Evolutionary conservation across 2,888 invertebrate genomes (phyloP).

Genomic region (Drosophila paramelanica): DNA sequence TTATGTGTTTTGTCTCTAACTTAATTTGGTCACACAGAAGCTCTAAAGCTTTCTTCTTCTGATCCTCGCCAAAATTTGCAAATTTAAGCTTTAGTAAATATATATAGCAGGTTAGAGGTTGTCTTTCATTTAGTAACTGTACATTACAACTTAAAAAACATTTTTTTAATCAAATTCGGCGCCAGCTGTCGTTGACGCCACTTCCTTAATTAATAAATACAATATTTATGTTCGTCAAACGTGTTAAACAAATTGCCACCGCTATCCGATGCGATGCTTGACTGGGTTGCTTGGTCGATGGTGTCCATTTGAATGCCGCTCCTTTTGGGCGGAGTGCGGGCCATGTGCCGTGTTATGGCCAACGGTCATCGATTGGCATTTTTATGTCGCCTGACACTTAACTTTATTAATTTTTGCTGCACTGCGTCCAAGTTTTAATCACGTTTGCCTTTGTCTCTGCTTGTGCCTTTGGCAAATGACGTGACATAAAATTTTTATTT

Average conservation of each 20-base stretch:
- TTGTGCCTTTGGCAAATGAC: conserved; percentile 29
- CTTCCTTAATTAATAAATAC: conserved; percentile 60
- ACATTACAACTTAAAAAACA: not conserved
- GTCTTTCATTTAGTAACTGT: not conserved
- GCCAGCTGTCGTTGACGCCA: conserved; percentile 31
- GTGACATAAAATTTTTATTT: conserved; percentile 47
- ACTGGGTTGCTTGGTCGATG: conserved; percentile 1
- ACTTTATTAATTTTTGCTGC: conserved; percentile 62
- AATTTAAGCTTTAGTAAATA: too few relatives aligned
- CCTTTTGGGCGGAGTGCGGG: conserved; percentile 23
- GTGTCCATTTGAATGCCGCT: conserved; percentile 32
- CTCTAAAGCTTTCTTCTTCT: too few relatives aligned
- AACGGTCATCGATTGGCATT: conserved; percentile 56
- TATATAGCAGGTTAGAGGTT: too few relatives aligned
- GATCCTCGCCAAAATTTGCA: too few relatives aligned
- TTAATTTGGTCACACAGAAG: too few relatives aligned
- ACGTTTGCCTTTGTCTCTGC: conserved; percentile 35
- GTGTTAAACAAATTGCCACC: conserved; percentile 53
- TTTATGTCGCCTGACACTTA: conserved; percentile 60
- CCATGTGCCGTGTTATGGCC: conserved; percentile 34
- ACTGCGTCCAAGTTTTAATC: conserved; percentile 54
- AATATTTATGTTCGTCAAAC: conserved; percentile 59
- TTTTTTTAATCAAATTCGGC: conserved; percentile 3
- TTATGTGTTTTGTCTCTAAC: too few relatives aligned
- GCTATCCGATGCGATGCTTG: conserved; percentile 17